Base-by-base conservation (phyloP, 2,888 invertebrate species). In the Cremastinae sp. region DNA sequence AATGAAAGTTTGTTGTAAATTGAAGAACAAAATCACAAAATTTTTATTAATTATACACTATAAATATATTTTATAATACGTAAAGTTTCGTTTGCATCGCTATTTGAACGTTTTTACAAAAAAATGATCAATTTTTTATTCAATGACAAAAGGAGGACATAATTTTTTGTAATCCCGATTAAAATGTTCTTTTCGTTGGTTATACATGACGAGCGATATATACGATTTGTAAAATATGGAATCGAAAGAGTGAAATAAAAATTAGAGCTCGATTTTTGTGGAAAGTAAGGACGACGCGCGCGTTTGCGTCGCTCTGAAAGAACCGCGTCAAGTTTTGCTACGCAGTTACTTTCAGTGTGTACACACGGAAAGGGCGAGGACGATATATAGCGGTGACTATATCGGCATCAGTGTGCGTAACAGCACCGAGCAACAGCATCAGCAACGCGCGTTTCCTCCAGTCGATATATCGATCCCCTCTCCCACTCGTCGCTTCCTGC, bases 381-480 rank as follows among this genome's bases (percentile, higher is more conserved):
- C n/a, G n/a, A n/a, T n/a, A n/a, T n/a, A n/a, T 84, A 83, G 85
- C 79, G 41, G 49, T 45, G 49, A 51, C 22, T 10, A 18, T 59
- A 16, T 28, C 59, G 20, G 59, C 61, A 53, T 36, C 38, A 64
- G 47, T 28, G 36, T 2, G 61, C 38, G n/a, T 10, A 38, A 18
- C 36, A 38, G 56, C 53, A 43, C 53, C 22, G n/a, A 28, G 58
- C 62, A 58, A 14, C 54, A 16, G 70, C 69, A 69, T 68, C 76
- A 73, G 72, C 72, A 53, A 47, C n/a, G n/a, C 62, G 76, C 76
- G 76, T 69, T 85, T 87, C 84, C 86, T 87, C 88, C 79, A 86
- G 86, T 89, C 89, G 89, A 89, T 89, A 89, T 89, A 89, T 89
- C 89, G 89, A 89, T 89, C 87, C 87, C 84, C 88, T 80, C 86